Conservation (phyloP, 1,140 invertebrate genomes). For the Brachionus angularis region DNA sequence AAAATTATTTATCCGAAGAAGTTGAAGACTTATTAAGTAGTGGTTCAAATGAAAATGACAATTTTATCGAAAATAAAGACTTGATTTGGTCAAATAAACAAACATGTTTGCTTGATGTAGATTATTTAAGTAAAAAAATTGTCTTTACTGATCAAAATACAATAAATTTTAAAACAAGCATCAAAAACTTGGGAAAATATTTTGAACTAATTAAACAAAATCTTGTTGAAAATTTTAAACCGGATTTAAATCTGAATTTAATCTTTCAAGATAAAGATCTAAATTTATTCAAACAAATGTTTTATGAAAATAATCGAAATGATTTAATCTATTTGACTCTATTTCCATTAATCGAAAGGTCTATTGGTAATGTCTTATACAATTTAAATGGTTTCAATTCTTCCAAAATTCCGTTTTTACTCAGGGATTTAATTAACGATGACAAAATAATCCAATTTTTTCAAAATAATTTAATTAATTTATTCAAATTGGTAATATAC, state of each 20-base stretch:
- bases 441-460: background rate
- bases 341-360: constrained; percentile 12
- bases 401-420: constrained; percentile 8
- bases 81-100: background rate
- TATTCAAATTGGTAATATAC: constrained; percentile 29
- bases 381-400: background rate
- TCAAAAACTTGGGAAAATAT: background rate
- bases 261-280: background rate
- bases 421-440: background rate
- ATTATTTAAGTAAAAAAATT: background rate
- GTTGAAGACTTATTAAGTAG: background rate
- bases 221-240: background rate
- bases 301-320: background rate
- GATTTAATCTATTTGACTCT: background rate
- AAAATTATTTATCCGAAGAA: background rate
- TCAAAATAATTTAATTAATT: background rate
- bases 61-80: background rate
- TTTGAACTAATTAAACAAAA: background rate
- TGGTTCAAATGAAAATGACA: background rate
- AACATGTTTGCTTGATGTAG: background rate
- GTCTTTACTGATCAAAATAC: background rate
- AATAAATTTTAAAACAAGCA: background rate
- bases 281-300: background rate
- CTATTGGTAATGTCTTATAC: background rate
- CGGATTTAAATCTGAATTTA: background rate